Evolutionary conservation across 2,888 invertebrate species (phyloP).

Genomic region (Cremastobaeus sp.): DNA sequence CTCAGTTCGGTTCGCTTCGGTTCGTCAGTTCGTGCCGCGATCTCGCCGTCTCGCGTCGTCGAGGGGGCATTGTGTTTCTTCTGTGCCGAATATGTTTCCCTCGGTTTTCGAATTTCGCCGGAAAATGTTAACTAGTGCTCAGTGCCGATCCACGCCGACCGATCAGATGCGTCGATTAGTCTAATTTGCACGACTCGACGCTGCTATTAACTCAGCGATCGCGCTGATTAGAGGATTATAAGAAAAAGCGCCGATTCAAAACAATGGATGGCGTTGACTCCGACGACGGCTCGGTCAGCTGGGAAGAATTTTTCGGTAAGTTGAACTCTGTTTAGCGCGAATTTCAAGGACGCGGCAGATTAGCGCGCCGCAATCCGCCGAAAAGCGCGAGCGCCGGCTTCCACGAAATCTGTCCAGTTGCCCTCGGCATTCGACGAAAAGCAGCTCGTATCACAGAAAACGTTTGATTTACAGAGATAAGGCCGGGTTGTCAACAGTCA

Average conservation of each 20-base stretch:
- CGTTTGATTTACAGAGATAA: no score
- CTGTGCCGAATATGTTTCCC: conserved; percentile 15
- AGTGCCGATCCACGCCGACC: conserved; percentile 10
- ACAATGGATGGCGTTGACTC: conserved; percentile 42
- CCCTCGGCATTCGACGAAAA: no score
- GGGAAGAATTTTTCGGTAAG: conserved; percentile 58
- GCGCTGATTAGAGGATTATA: no score
- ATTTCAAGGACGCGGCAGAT: conserved; percentile 12
- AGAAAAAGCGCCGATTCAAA: no score
- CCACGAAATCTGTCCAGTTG: neutral
- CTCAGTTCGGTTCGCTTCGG: conserved; percentile 38
- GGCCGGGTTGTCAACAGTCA: neutral
- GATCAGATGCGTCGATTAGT: neutral
- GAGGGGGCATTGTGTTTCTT: conserved; percentile 30
- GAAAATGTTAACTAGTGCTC: conserved; percentile 27
- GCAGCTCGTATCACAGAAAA: no score
- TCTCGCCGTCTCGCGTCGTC: conserved; percentile 40
- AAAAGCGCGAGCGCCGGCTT: conserved; percentile 2
- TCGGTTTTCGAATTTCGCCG: conserved; percentile 8
- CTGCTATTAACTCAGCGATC: no score
- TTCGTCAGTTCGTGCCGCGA: conserved; percentile 47
- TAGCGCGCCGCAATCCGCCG: conserved; percentile 18
- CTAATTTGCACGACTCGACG: no score
- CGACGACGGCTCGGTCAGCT: conserved; percentile 52
- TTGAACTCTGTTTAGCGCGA: conserved; percentile 6